Evolutionary conservation across 2,888 invertebrate species (phyloP), one percentile per base, ranked within the genome.

Genomic region (Latheticus oryzae): DNA sequence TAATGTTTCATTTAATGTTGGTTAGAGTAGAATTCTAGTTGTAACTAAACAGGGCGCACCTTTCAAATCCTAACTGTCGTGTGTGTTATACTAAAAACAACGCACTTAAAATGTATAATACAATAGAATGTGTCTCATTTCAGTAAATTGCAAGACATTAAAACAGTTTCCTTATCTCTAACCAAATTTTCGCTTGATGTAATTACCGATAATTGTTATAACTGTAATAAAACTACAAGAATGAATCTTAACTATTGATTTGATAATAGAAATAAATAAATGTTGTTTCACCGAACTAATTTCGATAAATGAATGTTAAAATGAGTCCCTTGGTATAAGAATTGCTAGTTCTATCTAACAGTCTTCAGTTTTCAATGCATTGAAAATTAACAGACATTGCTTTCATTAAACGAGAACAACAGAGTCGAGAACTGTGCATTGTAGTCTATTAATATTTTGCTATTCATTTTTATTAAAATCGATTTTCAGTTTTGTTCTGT

Each of bases 1-100:
- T 47, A 47, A 47, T 33, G 47, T 17, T 30, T 30, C 21, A 23
- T 45, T 32, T 16, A 13, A 47, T 12, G 16, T 15, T 15, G 35
- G 35, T 8, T 15, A 12, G 3, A n/a, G 8, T 32, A 12, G 32
- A 12, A n/a, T n/a, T n/a, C n/a, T n/a, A n/a, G n/a, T n/a, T n/a
- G n/a, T n/a, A n/a, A n/a, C n/a, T n/a, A n/a, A n/a, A n/a, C n/a
- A n/a, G 16, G 3, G 32, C 8, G 23, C 5, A 28, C 32, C 45
- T 30, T 32, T 9, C 17, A 3, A 33, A 12, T 33, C 16, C 15
- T 13, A 12, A 8, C 16, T 13, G 5, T 12, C 30, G 24, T n/a
- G n/a, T n/a, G n/a, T n/a, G n/a, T n/a, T n/a, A n/a, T 17, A 35
- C 26, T 42, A 42, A 42, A 45, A 45, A 45, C 45, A 43, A 45